Conservation (phyloP, 2,797 vertebrate species). For the Trematomus bernacchii region DNA sequence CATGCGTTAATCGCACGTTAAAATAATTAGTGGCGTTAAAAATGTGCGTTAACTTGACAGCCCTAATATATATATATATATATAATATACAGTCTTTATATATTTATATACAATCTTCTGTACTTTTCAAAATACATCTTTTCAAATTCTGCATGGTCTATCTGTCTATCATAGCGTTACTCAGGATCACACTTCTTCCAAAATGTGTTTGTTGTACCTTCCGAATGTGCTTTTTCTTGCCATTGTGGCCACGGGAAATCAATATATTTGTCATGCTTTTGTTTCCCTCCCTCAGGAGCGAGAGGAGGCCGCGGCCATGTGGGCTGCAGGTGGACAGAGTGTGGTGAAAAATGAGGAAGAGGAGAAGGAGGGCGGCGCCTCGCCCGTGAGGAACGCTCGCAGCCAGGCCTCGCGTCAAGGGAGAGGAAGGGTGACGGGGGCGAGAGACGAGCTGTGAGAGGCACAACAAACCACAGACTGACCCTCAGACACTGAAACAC, state of each 20-base stretch:
- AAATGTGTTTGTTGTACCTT: background rate
- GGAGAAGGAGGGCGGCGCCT: constrained; percentile 42
- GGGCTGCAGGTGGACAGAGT: constrained; percentile 74
- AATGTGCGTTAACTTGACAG: too few species aligned
- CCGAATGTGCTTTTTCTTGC: constrained; percentile 2
- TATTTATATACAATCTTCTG: too few species aligned
- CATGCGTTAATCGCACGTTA: too few species aligned
- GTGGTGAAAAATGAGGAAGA: constrained; percentile 67
- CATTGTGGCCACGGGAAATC: background rate
- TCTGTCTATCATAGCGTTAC: too few species aligned
- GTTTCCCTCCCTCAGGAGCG: constrained; percentile 85
- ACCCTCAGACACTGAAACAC: constrained; percentile 19
- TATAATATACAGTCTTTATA: too few species aligned
- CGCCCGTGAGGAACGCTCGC: constrained; percentile 73
- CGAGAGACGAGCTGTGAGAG: constrained; percentile 84
- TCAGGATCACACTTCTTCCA: too few species aligned
- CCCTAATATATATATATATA: too few species aligned
- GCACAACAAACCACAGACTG: constrained; percentile 40
- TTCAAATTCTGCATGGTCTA: too few species aligned
- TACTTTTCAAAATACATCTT: too few species aligned
- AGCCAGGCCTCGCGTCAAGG: constrained; percentile 77
- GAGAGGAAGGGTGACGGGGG: constrained; percentile 74
- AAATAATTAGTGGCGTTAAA: too few species aligned
- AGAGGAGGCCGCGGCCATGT: constrained; percentile 86
- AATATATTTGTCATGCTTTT: constrained; percentile 1